Conservation (phyloP, 2,888 invertebrate genomes). For the Luperina nickerlii region DNA sequence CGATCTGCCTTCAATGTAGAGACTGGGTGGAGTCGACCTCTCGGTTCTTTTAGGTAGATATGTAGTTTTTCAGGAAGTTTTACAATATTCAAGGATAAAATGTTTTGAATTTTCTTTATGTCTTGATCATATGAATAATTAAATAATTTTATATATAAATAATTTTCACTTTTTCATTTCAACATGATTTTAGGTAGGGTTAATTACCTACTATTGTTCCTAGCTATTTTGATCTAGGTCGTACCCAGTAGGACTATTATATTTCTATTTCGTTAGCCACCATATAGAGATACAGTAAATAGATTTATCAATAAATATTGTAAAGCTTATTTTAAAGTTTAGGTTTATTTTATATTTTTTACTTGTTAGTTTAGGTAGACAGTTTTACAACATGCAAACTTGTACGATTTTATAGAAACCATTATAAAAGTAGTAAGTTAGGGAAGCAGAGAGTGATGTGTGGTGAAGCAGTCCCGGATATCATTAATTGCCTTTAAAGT, state of each 20-base stretch:
- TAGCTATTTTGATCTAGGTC: neutral
- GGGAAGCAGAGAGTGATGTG: constrained; percentile 72
- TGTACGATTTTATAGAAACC: constrained; percentile 63
- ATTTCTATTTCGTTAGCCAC: neutral
- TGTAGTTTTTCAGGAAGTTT: constrained; percentile 21
- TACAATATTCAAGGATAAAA: constrained; percentile 59
- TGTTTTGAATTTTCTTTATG: neutral
- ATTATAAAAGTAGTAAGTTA: constrained; percentile 63
- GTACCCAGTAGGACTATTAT: neutral
- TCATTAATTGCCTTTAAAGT: constrained; percentile 48
- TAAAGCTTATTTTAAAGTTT: constrained; percentile 56
- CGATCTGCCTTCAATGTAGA: constrained; percentile 27
- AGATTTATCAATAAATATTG: constrained; percentile 65
- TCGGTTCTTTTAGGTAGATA: constrained; percentile 6
- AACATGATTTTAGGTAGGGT: neutral
- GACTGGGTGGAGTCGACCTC: constrained; percentile 51
- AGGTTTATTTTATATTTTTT: constrained; percentile 52
- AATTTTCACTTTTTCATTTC: neutral
- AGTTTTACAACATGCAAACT: constrained; percentile 80
- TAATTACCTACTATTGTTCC: neutral
- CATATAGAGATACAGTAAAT: neutral
- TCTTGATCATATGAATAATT: too few relatives aligned
- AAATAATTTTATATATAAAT: too few relatives aligned
- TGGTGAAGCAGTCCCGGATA: constrained; percentile 53
- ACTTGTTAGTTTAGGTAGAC: constrained; percentile 59